These are phyloP conservation scores for Rhinichthys osculus DNA, from an alignment of 2,797 vertebrate species.

Conservation along the genomic window DNA sequence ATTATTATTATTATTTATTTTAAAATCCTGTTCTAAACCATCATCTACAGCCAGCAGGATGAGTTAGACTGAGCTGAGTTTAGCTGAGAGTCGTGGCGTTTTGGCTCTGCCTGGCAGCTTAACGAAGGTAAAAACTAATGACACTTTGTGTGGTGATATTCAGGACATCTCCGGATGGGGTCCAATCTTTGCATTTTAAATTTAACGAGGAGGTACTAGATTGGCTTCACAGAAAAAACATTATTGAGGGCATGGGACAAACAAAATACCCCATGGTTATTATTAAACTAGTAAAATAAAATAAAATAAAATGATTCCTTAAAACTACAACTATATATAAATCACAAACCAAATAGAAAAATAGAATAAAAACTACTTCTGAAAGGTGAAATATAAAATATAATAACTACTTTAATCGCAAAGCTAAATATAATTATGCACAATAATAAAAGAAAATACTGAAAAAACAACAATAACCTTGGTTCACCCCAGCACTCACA, in stretches of 20 bases:
- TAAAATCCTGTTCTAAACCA: conserved; percentile 15
- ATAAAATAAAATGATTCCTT: neutral
- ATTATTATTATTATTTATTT: conserved; percentile 5
- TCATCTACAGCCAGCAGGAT: conserved; percentile 12
- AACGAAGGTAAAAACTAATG: neutral
- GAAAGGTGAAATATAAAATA: neutral
- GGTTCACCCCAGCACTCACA: neutral
- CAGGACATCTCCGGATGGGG: neutral
- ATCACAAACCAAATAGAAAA: neutral
- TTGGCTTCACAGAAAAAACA: neutral
- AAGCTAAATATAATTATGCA: neutral
- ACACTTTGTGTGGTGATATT: neutral
- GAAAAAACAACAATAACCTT: neutral
- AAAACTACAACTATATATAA: neutral
- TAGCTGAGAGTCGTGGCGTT: neutral
- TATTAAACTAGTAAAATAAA: neutral
- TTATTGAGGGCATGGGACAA: neutral
- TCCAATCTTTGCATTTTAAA: neutral
- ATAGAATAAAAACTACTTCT: neutral
- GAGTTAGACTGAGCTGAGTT: neutral
- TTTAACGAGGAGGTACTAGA: neutral
- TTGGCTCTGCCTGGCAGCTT: neutral
- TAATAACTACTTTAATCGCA: neutral
- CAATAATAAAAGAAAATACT: neutral
- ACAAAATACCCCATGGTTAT: neutral